Base-by-base conservation (phyloP, 35 echinoderm and acorn worm genomes). In the Lytechinus variegatus region DNA sequence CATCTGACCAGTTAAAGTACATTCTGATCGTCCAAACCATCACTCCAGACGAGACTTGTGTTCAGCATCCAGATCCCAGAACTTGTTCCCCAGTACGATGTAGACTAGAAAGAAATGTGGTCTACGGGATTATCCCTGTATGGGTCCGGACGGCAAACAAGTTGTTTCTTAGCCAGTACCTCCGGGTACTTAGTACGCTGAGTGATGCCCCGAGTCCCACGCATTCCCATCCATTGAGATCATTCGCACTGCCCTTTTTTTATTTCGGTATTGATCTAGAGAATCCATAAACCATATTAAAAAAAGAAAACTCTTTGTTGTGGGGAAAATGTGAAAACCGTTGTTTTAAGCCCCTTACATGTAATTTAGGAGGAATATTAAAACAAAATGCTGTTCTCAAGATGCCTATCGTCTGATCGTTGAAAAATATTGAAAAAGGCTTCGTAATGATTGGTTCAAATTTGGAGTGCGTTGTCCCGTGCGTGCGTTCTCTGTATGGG, bases 171-270 rank as follows among this genome's bases (percentile, higher is more conserved):
- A 55, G 92, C 92, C 92, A 13, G 52, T 19, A 57, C 92, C 92
- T 54, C 53, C 92, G 52, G 92, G 92, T 93, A 57, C 28, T 93
- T 93, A 93, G 92, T 55, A 3, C 28, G 92, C 54, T 93, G 92
- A 93, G 54, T 93, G 92, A 93, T 93, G 92, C 92, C 53, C n/a
- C 92, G 53, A 4, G 92, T 57, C 92, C 92, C 55, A 90, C 88
- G 88, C 88, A 90, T 54, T 44, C 28, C 7, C 88, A 7, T 4
- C 88, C 11, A 52, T 5, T 21, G 29, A 21, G 28, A 51, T 52
- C 3, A 12, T 90, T 52, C 28, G 10, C 88, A 90, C 16, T 90
- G 29, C 52, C 29, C 1, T 44, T 44, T 44, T 44, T 44, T 44
- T 44, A 44, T 44, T 44, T 44, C 33, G 33, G 33, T 44, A 44